phyloP scores from a whole-genome alignment of 2,113 vertebrate species.

The Eulemur macaco region DNA sequence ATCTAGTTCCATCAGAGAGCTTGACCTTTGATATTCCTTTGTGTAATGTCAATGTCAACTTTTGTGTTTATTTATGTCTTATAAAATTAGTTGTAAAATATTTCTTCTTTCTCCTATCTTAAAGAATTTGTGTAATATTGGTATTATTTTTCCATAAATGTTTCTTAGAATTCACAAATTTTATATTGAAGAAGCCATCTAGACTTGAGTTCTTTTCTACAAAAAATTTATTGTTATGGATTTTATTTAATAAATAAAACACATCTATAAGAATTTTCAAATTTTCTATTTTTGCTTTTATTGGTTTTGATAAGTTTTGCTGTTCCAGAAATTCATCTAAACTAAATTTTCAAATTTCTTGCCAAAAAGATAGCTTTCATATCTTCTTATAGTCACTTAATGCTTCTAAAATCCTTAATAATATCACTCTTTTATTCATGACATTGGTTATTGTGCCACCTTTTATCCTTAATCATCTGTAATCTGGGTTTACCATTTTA shows the following conservation, averaged over 20 bases:
- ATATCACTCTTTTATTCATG: neutral
- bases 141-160: neutral
- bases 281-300: neutral
- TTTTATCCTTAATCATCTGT: neutral
- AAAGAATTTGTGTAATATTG: neutral
- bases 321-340: neutral
- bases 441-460: neutral
- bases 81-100: neutral
- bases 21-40: neutral
- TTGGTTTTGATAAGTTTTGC: neutral
- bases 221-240: neutral
- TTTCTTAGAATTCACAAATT: neutral
- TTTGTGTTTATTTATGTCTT: neutral
- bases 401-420: neutral
- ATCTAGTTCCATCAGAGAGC: neutral
- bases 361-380: neutral
- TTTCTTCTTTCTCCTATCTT: neutral
- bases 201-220: neutral
- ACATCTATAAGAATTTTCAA: neutral
- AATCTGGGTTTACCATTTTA: neutral
- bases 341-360: neutral
- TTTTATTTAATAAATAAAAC: neutral
- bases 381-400: neutral
- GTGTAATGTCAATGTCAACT: neutral
- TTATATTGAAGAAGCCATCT: too few species aligned